These are phyloP conservation scores for Lerema accius DNA, from an alignment of 1,140 invertebrate species.

Conservation along the genomic window DNA sequence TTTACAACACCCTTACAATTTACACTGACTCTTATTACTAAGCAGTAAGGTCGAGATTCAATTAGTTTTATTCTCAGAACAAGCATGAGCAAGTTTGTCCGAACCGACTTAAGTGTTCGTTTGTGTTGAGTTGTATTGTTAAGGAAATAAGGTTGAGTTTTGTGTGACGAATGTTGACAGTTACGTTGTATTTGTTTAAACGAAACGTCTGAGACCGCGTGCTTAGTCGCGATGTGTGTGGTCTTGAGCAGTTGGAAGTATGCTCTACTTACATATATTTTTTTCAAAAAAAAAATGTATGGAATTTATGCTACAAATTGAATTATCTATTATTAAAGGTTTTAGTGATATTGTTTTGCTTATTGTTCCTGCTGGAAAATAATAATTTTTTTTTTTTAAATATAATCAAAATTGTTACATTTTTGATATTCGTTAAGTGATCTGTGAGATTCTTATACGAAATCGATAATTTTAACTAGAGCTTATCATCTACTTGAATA, in stretches of 20 bases:
- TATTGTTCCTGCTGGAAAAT: too few relatives aligned
- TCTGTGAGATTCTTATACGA: too few relatives aligned
- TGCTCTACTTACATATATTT: constrained; percentile 31
- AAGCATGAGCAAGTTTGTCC: constrained; percentile 12
- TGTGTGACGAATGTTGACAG: background rate
- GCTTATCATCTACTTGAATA: too few relatives aligned
- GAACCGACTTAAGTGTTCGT: background rate
- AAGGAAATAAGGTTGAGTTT: constrained; percentile 9
- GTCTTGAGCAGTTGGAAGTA: constrained; percentile 3
- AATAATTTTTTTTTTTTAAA: too few relatives aligned
- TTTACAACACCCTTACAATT: constrained; percentile 23
- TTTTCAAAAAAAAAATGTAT: background rate
- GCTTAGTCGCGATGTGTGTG: constrained; percentile 24
- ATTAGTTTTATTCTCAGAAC: background rate
- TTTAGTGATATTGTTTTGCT: too few relatives aligned
- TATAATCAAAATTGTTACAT: too few relatives aligned
- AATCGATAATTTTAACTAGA: too few relatives aligned
- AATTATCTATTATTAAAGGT: too few relatives aligned
- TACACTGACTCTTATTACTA: background rate
- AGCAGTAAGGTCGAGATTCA: constrained; percentile 13
- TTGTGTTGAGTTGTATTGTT: background rate
- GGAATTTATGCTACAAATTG: too few relatives aligned
- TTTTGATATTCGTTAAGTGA: too few relatives aligned
- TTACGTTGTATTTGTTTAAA: constrained; percentile 12
- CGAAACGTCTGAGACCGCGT: constrained; percentile 28